These are phyloP conservation scores for Peromyscus leucopus DNA, from an alignment of 2,113 vertebrate species.

Conservation along the genomic window DNA sequence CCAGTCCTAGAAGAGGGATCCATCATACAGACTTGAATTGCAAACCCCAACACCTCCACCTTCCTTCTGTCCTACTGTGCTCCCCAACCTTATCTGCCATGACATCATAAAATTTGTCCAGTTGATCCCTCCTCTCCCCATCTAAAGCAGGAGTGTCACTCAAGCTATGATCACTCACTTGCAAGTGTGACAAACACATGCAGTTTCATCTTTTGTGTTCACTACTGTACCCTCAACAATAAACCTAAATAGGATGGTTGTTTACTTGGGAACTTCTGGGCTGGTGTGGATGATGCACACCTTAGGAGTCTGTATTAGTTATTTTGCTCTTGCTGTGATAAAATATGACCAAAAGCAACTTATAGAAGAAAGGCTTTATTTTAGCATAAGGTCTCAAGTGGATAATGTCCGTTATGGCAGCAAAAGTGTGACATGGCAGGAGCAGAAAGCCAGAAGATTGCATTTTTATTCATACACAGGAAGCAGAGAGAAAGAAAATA, in stretches of 20 bases:
- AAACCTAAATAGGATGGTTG: not conserved
- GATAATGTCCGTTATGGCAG: no score
- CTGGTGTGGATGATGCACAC: rapidly evolving
- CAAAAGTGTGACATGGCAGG: not conserved
- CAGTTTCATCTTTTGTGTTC: not conserved
- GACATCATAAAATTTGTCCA: rapidly evolving
- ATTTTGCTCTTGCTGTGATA: not conserved
- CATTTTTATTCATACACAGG: not conserved
- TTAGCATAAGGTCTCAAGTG: not conserved
- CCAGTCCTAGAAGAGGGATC: not conserved
- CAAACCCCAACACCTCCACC: rapidly evolving
- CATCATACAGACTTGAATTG: not conserved
- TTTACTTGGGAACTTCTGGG: not conserved
- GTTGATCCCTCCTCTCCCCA: not conserved
- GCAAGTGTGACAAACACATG: not conserved
- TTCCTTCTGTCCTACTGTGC: not conserved
- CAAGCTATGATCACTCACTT: not conserved
- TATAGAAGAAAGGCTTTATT: not conserved
- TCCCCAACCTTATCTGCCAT: rapidly evolving
- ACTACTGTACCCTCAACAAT: not conserved
- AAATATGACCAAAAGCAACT: no score
- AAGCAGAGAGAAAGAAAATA: not conserved
- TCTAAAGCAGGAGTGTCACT: rapidly evolving
- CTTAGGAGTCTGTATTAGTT: not conserved
- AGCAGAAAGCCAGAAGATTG: not conserved